phyloP scores from a whole-genome alignment of 2,113 vertebrate species.

The Myrmecobius fasciatus region DNA sequence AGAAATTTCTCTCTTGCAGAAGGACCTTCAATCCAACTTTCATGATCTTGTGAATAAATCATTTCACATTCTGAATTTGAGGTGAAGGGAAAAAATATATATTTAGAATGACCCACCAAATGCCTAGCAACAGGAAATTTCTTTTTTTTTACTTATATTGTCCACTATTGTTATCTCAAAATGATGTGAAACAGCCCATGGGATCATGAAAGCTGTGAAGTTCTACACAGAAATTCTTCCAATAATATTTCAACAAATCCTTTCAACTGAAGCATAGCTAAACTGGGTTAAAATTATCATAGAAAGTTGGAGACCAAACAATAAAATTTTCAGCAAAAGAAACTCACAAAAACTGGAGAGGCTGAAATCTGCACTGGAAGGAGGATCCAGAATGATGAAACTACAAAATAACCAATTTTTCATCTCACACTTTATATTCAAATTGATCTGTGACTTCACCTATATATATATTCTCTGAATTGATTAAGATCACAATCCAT shows the following conservation, averaged over 20 bases:
- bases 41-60: slow-evolving; percentile 27
- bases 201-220: not conserved
- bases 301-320: not conserved
- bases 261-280: not conserved
- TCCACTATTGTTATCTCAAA: not conserved
- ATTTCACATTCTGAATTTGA: slow-evolving; percentile 34
- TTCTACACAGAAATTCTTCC: not conserved
- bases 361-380: not conserved
- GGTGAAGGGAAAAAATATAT: slow-evolving; percentile 49
- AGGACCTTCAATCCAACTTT: slow-evolving; percentile 7
- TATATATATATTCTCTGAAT: not conserved
- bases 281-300: not conserved
- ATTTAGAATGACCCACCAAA: slow-evolving; percentile 25
- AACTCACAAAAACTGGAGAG: not conserved
- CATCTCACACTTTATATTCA: not conserved
- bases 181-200: not conserved
- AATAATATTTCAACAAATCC: not conserved
- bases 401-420: not conserved
- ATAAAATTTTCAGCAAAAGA: not conserved
- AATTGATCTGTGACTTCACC: not conserved
- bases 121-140: not conserved
- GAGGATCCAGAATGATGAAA: not conserved
- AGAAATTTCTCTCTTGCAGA: slow-evolving; percentile 34
- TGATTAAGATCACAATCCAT: not conserved
- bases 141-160: slow-evolving; percentile 8